Percentiles rank a stretch among this genome's conserved stretches.
Evolutionary conservation across 2,113 vertebrate genomes (phyloP).

Genomic region (Myiozetetes cayanensis): DNA sequence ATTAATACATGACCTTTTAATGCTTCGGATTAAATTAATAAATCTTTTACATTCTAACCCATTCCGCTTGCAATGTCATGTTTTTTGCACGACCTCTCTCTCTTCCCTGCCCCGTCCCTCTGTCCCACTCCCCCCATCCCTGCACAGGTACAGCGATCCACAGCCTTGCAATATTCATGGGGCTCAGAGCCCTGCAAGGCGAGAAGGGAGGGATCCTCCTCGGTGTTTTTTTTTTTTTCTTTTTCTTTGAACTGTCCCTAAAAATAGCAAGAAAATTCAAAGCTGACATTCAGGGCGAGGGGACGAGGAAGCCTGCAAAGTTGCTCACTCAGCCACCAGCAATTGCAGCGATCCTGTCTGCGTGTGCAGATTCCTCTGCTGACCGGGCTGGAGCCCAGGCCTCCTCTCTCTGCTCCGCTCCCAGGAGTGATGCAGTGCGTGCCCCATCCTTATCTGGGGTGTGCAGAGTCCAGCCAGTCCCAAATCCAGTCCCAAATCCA

Average conservation of each 20-base stretch:
- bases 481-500: rapidly evolving
- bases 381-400: slow-evolving; percentile 51
- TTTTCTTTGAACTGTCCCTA: slow-evolving; percentile 17
- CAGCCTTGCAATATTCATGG: background rate
- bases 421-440: background rate
- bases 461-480: background rate
- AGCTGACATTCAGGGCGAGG: slow-evolving; percentile 60
- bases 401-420: background rate
- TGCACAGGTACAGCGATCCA: background rate
- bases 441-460: background rate
- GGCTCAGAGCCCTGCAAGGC: background rate
- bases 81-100: background rate
- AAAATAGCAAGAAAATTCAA: slow-evolving; percentile 68
- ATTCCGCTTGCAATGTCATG: background rate
- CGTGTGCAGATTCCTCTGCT: slow-evolving; percentile 68
- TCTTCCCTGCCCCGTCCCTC: background rate
- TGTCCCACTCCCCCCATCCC: background rate
- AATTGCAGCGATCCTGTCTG: slow-evolving; percentile 55
- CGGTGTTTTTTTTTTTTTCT: background rate
- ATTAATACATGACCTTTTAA: slow-evolving; percentile 62
- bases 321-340: slow-evolving; percentile 64
- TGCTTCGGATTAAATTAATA: slow-evolving; percentile 60
- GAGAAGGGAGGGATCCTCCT: slow-evolving; percentile 25
- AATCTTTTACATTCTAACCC: slow-evolving; percentile 37
- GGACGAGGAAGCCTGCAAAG: slow-evolving; percentile 54